Evolutionary conservation across 2,113 vertebrate genomes (phyloP).

Genomic region (Onychostruthus taczanowskii): DNA sequence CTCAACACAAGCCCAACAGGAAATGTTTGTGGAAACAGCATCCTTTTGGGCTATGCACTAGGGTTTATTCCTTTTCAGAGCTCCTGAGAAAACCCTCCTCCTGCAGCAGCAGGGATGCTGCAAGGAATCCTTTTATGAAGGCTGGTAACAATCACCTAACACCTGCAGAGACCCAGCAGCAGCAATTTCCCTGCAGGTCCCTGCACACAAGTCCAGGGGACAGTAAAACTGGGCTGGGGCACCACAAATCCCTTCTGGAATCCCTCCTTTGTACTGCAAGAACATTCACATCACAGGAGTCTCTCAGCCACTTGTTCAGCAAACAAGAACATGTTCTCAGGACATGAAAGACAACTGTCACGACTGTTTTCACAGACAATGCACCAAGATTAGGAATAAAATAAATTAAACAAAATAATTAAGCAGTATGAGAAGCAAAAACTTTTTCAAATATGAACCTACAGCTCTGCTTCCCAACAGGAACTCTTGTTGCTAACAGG

Average conservation of each 20-base stretch:
- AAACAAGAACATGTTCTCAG: background rate
- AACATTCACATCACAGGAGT: background rate
- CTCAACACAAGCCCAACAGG: background rate
- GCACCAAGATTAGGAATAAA: background rate
- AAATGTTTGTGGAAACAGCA: background rate
- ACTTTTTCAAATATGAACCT: background rate
- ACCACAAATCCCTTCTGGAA: background rate
- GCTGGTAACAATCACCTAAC: background rate
- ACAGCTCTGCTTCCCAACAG: background rate
- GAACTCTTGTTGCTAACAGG: background rate
- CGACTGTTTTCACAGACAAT: background rate
- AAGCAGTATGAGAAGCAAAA: background rate
- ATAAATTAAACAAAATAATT: background rate
- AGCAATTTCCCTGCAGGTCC: background rate
- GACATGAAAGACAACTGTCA: background rate
- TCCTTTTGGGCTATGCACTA: rapidly evolving
- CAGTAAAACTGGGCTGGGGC: background rate
- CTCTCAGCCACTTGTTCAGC: background rate
- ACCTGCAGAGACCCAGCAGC: background rate
- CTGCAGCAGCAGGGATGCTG: background rate
- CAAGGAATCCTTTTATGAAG: background rate
- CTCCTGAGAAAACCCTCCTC: background rate
- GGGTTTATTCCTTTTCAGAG: background rate
- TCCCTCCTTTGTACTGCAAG: background rate
- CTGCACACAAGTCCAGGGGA: rapidly evolving